phyloP scores from a whole-genome alignment of 2,797 vertebrate genomes.

The Orestias chungarensis region DNA sequence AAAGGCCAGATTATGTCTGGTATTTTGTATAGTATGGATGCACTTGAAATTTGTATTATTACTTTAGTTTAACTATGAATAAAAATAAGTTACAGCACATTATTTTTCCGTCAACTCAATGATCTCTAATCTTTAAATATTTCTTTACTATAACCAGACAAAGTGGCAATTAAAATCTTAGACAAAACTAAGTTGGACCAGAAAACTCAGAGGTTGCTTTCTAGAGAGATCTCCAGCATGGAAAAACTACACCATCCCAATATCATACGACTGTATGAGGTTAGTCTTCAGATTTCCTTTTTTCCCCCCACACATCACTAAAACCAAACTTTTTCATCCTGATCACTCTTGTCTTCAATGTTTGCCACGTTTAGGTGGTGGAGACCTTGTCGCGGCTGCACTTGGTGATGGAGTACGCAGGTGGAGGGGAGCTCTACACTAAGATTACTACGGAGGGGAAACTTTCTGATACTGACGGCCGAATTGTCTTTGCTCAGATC shows the following conservation, averaged over 20 bases:
- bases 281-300: slow-evolving; percentile 18
- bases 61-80: background rate
- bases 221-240: slow-evolving; percentile 98
- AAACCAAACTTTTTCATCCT: background rate
- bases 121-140: background rate
- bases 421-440: slow-evolving; percentile 95
- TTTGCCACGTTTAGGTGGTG: slow-evolving; percentile 81
- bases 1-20: background rate
- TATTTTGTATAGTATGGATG: background rate
- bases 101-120: background rate
- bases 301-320: background rate
- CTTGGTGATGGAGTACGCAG: slow-evolving; percentile 95
- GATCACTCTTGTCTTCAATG: background rate
- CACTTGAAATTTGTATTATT: background rate
- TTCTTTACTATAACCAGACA: slow-evolving; percentile 80
- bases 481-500: slow-evolving; percentile 94
- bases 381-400: slow-evolving; percentile 94
- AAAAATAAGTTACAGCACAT: background rate
- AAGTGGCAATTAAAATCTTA: slow-evolving; percentile 98
- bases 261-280: slow-evolving; percentile 95
- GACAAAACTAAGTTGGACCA: slow-evolving; percentile 97
- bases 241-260: slow-evolving; percentile 97
- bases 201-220: slow-evolving; percentile 93
- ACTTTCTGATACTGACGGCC: slow-evolving; percentile 88
- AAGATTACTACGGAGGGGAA: slow-evolving; percentile 94